phyloP scores from a whole-genome alignment of 2,888 invertebrate genomes.

The Napeogenes inachia region DNA sequence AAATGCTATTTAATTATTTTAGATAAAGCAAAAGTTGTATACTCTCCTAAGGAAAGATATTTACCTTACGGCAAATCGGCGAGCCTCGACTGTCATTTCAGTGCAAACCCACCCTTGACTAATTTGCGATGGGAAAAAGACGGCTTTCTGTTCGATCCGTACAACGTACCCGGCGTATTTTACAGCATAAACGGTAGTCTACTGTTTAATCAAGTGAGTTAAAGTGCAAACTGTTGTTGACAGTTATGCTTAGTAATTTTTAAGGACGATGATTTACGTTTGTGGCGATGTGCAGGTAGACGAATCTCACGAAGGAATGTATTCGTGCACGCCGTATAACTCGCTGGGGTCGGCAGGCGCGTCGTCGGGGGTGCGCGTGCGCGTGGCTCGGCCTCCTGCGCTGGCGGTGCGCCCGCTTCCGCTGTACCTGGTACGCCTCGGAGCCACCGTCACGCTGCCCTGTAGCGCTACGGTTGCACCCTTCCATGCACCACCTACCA shows the following conservation, averaged over 20 bases:
- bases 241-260: neutral
- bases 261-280: neutral
- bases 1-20: constrained; percentile 38
- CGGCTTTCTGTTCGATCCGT: constrained; percentile 92
- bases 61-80: constrained; percentile 90
- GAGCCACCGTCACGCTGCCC: constrained; percentile 87
- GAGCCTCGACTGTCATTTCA: constrained; percentile 92
- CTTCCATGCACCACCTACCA: constrained; percentile 34
- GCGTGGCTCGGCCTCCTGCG: constrained; percentile 90
- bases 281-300: constrained; percentile 75
- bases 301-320: constrained; percentile 90
- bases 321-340: constrained; percentile 95
- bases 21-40: constrained; percentile 95
- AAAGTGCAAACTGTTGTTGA: neutral
- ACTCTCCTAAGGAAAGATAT: constrained; percentile 89
- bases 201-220: constrained; percentile 81
- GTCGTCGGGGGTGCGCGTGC: constrained; percentile 89
- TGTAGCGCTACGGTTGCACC: constrained; percentile 83
- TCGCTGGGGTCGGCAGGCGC: constrained; percentile 90
- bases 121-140: constrained; percentile 96
- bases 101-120: constrained; percentile 93
- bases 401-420: constrained; percentile 88
- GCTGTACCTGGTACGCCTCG: constrained; percentile 89
- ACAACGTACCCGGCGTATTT: constrained; percentile 91
- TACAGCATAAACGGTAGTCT: constrained; percentile 90